A percentile compares a stretch with the other conserved stretches of the same genome.
These are phyloP conservation scores for Lysandra bellargus DNA, from an alignment of 2,888 invertebrate species.

Conservation along the genomic window DNA sequence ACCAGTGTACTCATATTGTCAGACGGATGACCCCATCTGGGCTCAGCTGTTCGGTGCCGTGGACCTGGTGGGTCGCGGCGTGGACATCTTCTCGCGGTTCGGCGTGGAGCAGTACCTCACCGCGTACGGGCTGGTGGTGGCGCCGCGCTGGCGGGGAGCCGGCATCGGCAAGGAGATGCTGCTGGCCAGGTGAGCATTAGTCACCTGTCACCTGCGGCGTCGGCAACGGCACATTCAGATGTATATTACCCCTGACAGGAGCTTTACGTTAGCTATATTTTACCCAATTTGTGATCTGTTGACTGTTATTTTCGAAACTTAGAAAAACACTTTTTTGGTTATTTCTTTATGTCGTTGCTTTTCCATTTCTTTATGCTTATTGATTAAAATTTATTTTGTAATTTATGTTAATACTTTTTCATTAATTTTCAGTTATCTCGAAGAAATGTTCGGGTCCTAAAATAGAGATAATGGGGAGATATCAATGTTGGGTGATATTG, in stretches of 20 bases:
- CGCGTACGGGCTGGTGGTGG: constrained; percentile 73
- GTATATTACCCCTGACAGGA: too few species aligned
- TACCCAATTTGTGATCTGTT: too few species aligned
- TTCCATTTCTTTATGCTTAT: background rate
- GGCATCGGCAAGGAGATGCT: constrained; percentile 68
- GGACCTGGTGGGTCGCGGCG: constrained; percentile 61
- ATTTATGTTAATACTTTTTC: background rate
- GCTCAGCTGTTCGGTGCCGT: constrained; percentile 69
- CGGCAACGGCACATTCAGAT: too few species aligned
- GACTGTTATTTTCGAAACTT: too few species aligned
- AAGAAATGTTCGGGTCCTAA: background rate
- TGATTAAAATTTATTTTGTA: background rate
- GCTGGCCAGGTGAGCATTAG: constrained; percentile 56
- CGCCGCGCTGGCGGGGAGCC: constrained; percentile 66
- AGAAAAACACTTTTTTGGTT: background rate
- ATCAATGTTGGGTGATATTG: background rate
- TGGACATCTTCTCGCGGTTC: constrained; percentile 63
- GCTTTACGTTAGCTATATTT: too few species aligned
- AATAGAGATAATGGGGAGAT: background rate
- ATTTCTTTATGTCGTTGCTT: background rate
- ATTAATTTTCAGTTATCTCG: background rate
- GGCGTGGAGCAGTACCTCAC: constrained; percentile 65
- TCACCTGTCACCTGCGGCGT: background rate
- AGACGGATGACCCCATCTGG: constrained; percentile 71
- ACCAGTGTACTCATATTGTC: constrained; percentile 2